Conservation (phyloP, 2,797 vertebrate species). For the Sebastes variabilis region DNA sequence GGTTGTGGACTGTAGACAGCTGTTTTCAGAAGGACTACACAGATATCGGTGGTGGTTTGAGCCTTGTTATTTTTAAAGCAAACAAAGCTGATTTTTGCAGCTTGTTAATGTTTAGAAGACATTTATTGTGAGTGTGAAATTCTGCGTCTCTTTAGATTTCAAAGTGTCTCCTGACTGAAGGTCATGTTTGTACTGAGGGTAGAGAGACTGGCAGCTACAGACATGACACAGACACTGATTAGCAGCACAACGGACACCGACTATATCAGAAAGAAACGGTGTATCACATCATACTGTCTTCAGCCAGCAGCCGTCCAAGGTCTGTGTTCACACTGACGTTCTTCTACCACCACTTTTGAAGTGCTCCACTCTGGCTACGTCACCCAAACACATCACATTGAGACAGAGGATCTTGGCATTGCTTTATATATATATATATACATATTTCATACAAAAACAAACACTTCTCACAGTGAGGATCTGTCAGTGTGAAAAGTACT, state of each 20-base stretch:
- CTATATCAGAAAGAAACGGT: not conserved
- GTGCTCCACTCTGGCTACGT: not conserved
- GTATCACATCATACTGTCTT: not conserved
- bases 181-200: not conserved
- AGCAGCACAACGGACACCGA: not conserved
- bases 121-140: not conserved
- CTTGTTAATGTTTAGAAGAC: not conserved
- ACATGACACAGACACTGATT: too few relatives aligned
- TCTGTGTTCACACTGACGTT: not conserved
- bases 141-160: too few relatives aligned
- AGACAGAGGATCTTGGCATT: not conserved
- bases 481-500: not conserved
- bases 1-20: too few relatives aligned
- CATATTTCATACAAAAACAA: not conserved
- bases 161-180: not conserved
- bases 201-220: too few relatives aligned
- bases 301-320: not conserved
- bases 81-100: too few relatives aligned
- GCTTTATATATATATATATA: not conserved
- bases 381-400: not conserved
- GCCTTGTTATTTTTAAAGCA: too few relatives aligned
- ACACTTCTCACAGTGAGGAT: not conserved
- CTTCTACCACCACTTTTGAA: not conserved
- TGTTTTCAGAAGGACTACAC: too few relatives aligned
- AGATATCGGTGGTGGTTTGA: too few relatives aligned